These are phyloP conservation scores for Chironomus tepperi DNA, from an alignment of 1,140 invertebrate genomes.

Conservation along the genomic window DNA sequence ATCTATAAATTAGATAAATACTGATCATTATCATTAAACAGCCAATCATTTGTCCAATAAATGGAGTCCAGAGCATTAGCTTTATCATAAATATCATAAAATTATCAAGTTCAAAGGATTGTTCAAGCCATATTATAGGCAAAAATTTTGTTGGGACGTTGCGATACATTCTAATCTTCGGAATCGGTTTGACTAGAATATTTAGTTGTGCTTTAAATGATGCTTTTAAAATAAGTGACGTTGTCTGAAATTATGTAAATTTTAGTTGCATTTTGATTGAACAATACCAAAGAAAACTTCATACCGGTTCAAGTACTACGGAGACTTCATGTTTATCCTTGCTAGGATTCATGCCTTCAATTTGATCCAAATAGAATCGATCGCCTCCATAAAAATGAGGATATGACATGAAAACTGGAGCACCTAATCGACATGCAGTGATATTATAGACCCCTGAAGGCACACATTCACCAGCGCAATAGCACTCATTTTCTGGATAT, in stretches of 20 bases:
- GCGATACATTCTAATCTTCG: constrained; percentile 48
- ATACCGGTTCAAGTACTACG: constrained; percentile 65
- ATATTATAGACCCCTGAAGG: constrained; percentile 62
- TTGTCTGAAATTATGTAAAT: constrained; percentile 45
- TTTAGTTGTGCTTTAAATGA: constrained; percentile 67
- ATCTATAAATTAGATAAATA: too few relatives aligned
- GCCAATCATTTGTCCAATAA: constrained; percentile 35
- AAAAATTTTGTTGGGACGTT: constrained; percentile 59
- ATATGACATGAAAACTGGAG: constrained; percentile 73
- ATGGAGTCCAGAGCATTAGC: constrained; percentile 31
- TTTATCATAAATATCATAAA: constrained; percentile 42
- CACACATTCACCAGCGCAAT: constrained; percentile 57
- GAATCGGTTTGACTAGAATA: constrained; percentile 56
- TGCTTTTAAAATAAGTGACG: constrained; percentile 65
- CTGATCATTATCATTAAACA: constrained; percentile 26
- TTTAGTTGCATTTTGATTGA: neutral
- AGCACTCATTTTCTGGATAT: constrained; percentile 57
- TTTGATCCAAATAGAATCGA: constrained; percentile 48
- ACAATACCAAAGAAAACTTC: constrained; percentile 37
- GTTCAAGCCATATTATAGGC: constrained; percentile 69
- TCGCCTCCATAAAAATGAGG: constrained; percentile 84
- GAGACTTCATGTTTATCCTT: constrained; percentile 58
- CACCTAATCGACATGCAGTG: constrained; percentile 58
- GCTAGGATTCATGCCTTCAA: constrained; percentile 62
- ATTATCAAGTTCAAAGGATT: constrained; percentile 50